Evolutionary conservation across 2,888 invertebrate species (phyloP).

Genomic region (Marasmarcha lunaedactyla): DNA sequence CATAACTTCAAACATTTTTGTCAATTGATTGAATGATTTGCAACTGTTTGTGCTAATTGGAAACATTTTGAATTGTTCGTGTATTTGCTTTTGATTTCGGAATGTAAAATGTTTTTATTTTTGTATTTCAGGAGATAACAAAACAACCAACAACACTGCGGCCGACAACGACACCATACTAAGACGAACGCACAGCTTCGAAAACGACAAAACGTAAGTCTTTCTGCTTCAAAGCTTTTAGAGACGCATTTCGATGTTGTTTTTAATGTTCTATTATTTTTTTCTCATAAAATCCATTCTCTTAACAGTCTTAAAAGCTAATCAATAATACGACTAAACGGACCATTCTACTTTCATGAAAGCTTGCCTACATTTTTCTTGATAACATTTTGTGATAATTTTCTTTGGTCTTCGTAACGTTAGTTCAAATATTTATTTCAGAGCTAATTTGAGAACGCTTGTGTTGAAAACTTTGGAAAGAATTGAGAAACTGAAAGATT

Average conservation of each 20-base stretch:
- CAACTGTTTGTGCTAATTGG: too few relatives aligned
- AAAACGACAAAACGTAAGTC: slow-evolving; percentile 89
- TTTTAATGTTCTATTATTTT: too few relatives aligned
- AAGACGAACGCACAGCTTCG: slow-evolving; percentile 87
- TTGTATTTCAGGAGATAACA: slow-evolving; percentile 61
- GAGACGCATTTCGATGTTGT: slow-evolving; percentile 13
- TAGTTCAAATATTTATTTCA: neutral
- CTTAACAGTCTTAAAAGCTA: neutral
- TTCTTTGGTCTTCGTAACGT: too few relatives aligned
- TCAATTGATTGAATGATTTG: neutral
- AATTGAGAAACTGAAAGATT: neutral
- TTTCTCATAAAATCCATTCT: too few relatives aligned
- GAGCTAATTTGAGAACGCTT: neutral
- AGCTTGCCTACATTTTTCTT: too few relatives aligned
- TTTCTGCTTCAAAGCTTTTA: slow-evolving; percentile 11
- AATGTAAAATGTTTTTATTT: neutral
- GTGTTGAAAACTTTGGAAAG: slow-evolving; percentile 1
- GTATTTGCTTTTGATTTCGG: too few relatives aligned
- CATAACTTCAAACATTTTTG: neutral
- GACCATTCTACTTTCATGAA: neutral
- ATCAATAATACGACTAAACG: neutral
- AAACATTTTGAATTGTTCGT: too few relatives aligned
- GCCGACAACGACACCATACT: slow-evolving; percentile 64
- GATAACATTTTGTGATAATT: too few relatives aligned
- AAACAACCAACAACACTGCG: slow-evolving; percentile 56